These are phyloP conservation scores for Prionailurus viverrinus DNA, from an alignment of 2,113 vertebrate species.

Conservation along the genomic window DNA sequence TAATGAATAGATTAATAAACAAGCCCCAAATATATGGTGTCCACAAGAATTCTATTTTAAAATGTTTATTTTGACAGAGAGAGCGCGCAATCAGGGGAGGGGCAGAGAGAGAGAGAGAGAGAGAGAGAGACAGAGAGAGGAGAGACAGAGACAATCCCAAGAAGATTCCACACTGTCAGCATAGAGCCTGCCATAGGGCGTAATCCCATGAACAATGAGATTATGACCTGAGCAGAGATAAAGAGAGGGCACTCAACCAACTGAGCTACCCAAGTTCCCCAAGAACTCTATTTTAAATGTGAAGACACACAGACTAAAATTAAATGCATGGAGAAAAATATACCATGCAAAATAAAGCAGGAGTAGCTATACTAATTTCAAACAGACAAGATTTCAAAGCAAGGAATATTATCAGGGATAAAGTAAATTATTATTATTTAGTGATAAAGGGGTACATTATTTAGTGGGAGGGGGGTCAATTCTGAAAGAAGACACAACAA, in stretches of 20 bases:
- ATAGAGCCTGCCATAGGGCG: no score
- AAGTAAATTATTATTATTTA: background rate
- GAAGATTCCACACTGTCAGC: no score
- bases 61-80: no score
- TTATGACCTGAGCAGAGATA: no score
- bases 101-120: no score
- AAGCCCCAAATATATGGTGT: background rate
- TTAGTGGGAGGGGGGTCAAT: background rate
- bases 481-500: background rate
- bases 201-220: no score
- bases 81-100: no score
- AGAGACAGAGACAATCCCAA: no score
- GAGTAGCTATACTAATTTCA: background rate
- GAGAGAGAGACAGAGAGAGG: no score
- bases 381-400: background rate
- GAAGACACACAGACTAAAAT: background rate
- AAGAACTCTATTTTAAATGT: background rate
- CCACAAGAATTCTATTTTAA: background rate
- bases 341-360: background rate
- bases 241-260: no score
- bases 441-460: background rate
- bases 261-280: no score
- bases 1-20: background rate
- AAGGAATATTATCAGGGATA: background rate
- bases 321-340: background rate